Evolutionary conservation across 2,888 invertebrate genomes (phyloP).

Genomic region (Stegophylla sp.): DNA sequence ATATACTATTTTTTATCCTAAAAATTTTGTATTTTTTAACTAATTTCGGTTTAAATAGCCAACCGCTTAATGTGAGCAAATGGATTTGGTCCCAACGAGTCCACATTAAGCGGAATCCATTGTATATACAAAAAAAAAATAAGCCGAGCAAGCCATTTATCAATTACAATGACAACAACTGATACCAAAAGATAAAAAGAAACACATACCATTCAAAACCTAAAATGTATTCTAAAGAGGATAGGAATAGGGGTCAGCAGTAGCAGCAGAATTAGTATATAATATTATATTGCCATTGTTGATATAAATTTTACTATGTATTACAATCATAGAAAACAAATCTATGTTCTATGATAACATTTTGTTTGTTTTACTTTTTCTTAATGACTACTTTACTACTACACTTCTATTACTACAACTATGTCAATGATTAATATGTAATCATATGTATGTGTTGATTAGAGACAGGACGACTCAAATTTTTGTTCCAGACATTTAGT

Average conservation of each 20-base stretch:
- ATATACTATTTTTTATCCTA: too few relatives aligned
- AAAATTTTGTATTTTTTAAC: too few relatives aligned
- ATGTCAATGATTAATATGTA: conserved; percentile 2
- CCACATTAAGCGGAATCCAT: too few relatives aligned
- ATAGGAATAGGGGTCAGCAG: conserved; percentile 18
- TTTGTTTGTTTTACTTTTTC: conserved; percentile 18
- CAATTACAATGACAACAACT: conserved; percentile 22
- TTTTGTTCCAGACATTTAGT: not conserved
- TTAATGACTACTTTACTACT: not conserved
- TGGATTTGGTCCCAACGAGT: too few relatives aligned
- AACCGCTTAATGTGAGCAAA: too few relatives aligned
- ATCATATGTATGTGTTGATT: not conserved
- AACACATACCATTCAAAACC: conserved; percentile 43
- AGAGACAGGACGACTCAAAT: not conserved
- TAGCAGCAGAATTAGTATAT: conserved; percentile 52
- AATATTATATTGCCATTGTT: conserved; percentile 20
- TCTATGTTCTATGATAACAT: conserved; percentile 18
- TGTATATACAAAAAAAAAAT: not conserved
- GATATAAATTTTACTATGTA: conserved; percentile 12
- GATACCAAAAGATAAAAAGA: conserved; percentile 22
- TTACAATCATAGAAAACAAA: conserved; percentile 24
- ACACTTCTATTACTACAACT: conserved; percentile 7
- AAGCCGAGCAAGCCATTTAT: conserved; percentile 48
- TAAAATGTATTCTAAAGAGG: not conserved
- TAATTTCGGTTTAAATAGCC: too few relatives aligned